These are phyloP conservation scores for Nemotelus pantherinus DNA, from an alignment of 2,888 invertebrate species.

Conservation along the genomic window DNA sequence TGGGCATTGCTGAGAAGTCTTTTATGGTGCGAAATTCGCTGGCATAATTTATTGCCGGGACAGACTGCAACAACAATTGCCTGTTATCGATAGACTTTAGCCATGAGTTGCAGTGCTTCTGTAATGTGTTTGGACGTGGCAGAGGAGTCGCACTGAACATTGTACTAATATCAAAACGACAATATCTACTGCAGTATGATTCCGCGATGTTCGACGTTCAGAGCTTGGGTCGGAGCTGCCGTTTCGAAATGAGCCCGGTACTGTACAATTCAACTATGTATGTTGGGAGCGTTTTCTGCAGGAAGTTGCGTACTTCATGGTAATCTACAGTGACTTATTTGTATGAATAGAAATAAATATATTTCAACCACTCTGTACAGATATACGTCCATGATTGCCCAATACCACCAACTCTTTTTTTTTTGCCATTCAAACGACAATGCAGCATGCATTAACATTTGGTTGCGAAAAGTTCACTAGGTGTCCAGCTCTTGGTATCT, in stretches of 20 bases:
- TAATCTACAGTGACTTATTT: not conserved
- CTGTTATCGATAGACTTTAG: slow-evolving; percentile 18
- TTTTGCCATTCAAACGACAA: too few relatives aligned
- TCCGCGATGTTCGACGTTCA: not conserved
- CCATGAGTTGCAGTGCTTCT: slow-evolving; percentile 22
- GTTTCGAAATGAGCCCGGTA: not conserved
- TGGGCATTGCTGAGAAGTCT: slow-evolving; percentile 4
- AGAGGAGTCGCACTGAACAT: not conserved
- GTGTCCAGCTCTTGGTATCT: not conserved
- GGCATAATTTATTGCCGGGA: slow-evolving; percentile 36
- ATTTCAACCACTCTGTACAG: too few relatives aligned
- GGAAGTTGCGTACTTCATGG: not conserved
- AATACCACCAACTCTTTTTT: too few relatives aligned
- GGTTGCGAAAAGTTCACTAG: not conserved
- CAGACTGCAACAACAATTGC: slow-evolving; percentile 29
- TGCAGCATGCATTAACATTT: slow-evolving; percentile 30
- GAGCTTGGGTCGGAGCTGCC: not conserved
- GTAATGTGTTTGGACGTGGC: not conserved
- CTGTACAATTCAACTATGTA: not conserved
- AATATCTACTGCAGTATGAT: not conserved
- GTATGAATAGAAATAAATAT: too few relatives aligned
- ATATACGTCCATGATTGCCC: too few relatives aligned
- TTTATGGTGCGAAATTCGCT: slow-evolving; percentile 16
- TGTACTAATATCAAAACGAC: not conserved
- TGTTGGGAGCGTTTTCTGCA: not conserved